A percentile compares a stretch with the other conserved stretches of the same genome.
Conservation (phyloP, 1,140 invertebrate species). For the Rhyzopertha dominica region DNA sequence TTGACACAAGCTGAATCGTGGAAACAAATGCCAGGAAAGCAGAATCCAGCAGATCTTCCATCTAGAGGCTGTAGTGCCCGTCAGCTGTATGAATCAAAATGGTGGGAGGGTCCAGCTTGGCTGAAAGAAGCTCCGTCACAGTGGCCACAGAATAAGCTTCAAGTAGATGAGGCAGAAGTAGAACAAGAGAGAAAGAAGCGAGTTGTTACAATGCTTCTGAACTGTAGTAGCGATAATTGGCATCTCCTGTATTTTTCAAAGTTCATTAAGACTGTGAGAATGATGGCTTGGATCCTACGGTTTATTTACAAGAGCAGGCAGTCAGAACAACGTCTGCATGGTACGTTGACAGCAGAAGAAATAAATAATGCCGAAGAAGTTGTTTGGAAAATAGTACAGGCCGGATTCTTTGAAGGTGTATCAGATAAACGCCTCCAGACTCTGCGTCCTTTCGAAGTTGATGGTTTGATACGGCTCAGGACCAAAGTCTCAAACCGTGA, state of each 20-base stretch:
- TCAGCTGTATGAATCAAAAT: conserved; percentile 26
- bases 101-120: conserved; percentile 40
- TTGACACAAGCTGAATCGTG: no score
- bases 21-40: conserved; percentile 19
- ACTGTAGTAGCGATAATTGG: no score
- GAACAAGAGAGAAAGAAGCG: no score
- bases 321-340: no score
- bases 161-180: no score
- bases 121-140: conserved; percentile 15
- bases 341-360: conserved; percentile 20
- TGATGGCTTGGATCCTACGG: no score
- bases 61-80: conserved; percentile 34
- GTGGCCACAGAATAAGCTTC: conserved; percentile 28
- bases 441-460: conserved; percentile 21
- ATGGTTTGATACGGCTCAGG: conserved; percentile 10
- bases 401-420: no score
- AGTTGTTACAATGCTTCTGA: conserved; percentile 1
- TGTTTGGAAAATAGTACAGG: no score
- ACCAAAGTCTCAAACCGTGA: neutral
- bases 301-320: no score
- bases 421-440: conserved; percentile 15
- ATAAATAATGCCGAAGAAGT: no score
- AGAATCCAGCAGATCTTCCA: neutral
- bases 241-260: no score
- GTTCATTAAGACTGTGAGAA: no score